Conservation (phyloP, 2,888 invertebrate genomes). For the Tetheella fluctuosa region DNA sequence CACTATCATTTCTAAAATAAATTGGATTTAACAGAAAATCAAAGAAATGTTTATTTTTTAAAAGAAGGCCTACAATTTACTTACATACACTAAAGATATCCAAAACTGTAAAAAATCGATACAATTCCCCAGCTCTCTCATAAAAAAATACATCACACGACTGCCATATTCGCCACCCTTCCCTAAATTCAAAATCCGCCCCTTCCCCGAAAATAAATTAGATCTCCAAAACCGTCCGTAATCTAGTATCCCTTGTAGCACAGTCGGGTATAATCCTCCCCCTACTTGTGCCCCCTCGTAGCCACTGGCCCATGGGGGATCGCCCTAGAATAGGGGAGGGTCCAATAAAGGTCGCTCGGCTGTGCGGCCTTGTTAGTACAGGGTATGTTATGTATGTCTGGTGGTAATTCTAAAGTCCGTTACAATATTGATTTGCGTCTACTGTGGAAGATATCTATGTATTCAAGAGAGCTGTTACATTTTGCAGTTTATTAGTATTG, state of each 20-base stretch:
- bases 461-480: not conserved
- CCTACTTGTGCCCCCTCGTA: conserved; percentile 47
- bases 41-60: too few species aligned
- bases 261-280: conserved; percentile 32
- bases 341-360: conserved; percentile 58
- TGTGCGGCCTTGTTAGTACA: conserved; percentile 31
- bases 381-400: conserved; percentile 23
- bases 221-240: conserved; percentile 60
- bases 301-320: conserved; percentile 66
- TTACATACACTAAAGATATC: not conserved
- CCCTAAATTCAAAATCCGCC: conserved; percentile 40
- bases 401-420: conserved; percentile 10
- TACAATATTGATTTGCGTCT: conserved; percentile 39
- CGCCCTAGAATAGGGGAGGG: conserved; percentile 65
- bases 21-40: too few species aligned
- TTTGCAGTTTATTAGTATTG: not conserved
- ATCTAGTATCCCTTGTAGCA: conserved; percentile 40
- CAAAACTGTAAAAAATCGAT: conserved; percentile 31
- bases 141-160: not conserved
- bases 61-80: too few species aligned
- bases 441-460: conserved; percentile 14
- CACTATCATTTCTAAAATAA: too few species aligned
- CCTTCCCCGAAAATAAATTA: conserved; percentile 67
- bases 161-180: conserved; percentile 22
- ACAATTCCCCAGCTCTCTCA: not conserved